Evolutionary conservation across 30 jellyfish, hydroid and myxozoan species (phyloP).

Genomic region (Hydra vulgaris): DNA sequence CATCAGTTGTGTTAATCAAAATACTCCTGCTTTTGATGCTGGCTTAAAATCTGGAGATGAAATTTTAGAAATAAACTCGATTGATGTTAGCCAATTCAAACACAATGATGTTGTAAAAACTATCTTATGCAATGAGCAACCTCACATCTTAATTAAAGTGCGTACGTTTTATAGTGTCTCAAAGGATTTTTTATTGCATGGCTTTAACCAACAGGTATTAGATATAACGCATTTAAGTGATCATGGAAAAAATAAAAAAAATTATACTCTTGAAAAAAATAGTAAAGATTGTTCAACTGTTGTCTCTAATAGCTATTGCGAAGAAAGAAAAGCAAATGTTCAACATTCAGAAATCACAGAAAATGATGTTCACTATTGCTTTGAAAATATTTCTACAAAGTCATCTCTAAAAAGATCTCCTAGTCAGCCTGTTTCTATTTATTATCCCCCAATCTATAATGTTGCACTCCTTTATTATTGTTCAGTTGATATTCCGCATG

Average conservation of each 20-base stretch:
- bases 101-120: conserved; percentile 65
- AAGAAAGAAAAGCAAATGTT: not conserved
- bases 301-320: not conserved
- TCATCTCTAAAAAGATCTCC: not conserved
- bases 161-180: not conserved
- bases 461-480: conserved; percentile 42
- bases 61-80: conserved; percentile 49
- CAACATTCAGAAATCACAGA: not conserved
- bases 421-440: not conserved
- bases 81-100: conserved; percentile 45
- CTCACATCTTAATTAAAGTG: not conserved
- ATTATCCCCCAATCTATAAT: conserved; percentile 2
- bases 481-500: conserved; percentile 63
- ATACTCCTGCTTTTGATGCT: conserved; percentile 69
- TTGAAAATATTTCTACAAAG: not conserved
- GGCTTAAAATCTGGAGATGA: conserved; percentile 54
- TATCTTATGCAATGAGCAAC: conserved; percentile 17
- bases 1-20: conserved; percentile 55
- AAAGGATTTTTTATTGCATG: too few relatives aligned
- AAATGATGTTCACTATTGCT: too few relatives aligned
- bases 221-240: not conserved
- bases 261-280: not conserved
- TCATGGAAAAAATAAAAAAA: not conserved
- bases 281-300: not conserved
- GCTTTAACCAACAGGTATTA: too few relatives aligned